phyloP scores from a whole-genome alignment of 2,888 invertebrate species.

The Machimus atricapillus region DNA sequence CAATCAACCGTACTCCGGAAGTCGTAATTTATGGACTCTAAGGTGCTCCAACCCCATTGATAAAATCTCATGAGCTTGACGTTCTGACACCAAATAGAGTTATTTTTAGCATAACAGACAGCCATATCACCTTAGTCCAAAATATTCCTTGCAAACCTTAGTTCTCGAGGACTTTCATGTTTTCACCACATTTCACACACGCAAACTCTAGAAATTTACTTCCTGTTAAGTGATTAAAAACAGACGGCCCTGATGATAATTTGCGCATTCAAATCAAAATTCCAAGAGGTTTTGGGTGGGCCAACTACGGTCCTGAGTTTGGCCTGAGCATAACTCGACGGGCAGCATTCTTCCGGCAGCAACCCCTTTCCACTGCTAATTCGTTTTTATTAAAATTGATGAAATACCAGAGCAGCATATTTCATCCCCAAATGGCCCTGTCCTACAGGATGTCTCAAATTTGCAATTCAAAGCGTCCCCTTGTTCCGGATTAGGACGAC shows the following conservation, averaged over 20 bases:
- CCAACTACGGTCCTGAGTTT: not conserved
- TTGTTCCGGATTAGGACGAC: conserved; percentile 1
- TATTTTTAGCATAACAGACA: not conserved
- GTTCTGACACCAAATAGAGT: not conserved
- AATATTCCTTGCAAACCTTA: not conserved
- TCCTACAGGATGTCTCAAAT: not conserved
- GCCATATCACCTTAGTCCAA: not conserved
- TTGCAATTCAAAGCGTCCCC: conserved; percentile 2
- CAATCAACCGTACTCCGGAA: not conserved
- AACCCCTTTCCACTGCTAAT: not conserved
- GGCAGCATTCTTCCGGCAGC: not conserved
- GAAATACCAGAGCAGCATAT: conserved; percentile 1
- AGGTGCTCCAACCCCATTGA: not conserved
- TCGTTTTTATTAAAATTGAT: not conserved
- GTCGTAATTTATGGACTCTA: not conserved
- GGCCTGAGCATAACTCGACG: not conserved
- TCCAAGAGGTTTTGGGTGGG: not conserved
- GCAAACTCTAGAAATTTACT: not conserved
- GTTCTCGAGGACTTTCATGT: not conserved
- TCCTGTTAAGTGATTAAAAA: not conserved
- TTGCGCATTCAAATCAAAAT: not conserved
- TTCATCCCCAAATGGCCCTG: not conserved
- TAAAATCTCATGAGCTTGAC: not conserved
- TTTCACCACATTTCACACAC: not conserved
- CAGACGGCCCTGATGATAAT: not conserved